Evolutionary conservation across 2,888 invertebrate species (phyloP).

Genomic region (Andrena hattorfiana): DNA sequence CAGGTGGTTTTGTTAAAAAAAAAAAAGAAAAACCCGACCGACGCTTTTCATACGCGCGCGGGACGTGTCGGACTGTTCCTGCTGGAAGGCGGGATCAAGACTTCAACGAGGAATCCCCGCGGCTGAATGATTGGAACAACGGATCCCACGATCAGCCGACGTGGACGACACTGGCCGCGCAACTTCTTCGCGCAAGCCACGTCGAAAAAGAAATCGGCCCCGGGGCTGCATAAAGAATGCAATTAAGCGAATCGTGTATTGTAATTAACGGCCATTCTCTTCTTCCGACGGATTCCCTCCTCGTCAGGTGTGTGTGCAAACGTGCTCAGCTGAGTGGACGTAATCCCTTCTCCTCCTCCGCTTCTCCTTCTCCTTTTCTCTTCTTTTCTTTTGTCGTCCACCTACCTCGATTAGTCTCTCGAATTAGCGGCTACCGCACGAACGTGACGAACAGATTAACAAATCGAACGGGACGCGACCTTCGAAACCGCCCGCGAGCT

Average conservation of each 20-base stretch:
- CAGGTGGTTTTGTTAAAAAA: neutral
- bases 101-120: constrained; percentile 44
- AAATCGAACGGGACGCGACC: constrained; percentile 51
- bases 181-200: constrained; percentile 69
- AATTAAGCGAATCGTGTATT: constrained; percentile 78
- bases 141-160: constrained; percentile 54
- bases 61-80: neutral
- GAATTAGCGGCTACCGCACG: constrained; percentile 62
- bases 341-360: constrained; percentile 51
- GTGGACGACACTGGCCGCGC: constrained; percentile 65
- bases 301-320: constrained; percentile 72
- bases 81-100: constrained; percentile 35
- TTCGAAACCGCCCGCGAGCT: neutral
- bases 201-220: constrained; percentile 71
- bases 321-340: constrained; percentile 63
- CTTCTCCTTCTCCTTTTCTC: constrained; percentile 9
- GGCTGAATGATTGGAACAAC: constrained; percentile 27
- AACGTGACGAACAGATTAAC: constrained; percentile 65
- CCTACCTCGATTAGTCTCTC: constrained; percentile 48
- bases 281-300: constrained; percentile 65
- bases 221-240: constrained; percentile 78
- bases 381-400: constrained; percentile 36
- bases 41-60: neutral
- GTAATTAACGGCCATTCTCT: constrained; percentile 77
- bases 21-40: neutral